phyloP scores from a whole-genome alignment of 2,113 vertebrate species.

The Sinocyclocheilus anshuiensis region DNA sequence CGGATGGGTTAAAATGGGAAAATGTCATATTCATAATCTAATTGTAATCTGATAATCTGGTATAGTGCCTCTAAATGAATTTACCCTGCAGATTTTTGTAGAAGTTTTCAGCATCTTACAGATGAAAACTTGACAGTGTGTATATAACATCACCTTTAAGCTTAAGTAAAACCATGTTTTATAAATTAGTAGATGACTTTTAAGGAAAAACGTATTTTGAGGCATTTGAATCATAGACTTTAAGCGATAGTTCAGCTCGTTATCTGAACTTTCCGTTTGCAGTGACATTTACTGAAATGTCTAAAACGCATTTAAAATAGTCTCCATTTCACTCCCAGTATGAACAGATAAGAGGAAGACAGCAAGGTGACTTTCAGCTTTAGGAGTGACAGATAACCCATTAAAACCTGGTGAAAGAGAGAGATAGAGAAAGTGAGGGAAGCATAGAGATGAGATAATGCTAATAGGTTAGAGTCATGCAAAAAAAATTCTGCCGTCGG shows the following conservation, averaged over 20 bases:
- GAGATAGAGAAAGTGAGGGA: background rate
- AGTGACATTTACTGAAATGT: slow-evolving; percentile 37
- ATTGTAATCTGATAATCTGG: background rate
- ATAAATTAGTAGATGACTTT: background rate
- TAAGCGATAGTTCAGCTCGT: slow-evolving; percentile 45
- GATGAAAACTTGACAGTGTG: background rate
- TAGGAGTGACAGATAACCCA: slow-evolving; percentile 45
- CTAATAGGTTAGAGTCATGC: slow-evolving; percentile 41
- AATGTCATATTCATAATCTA: background rate
- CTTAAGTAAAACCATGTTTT: background rate
- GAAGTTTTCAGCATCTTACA: background rate
- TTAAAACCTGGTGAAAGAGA: slow-evolving; percentile 40
- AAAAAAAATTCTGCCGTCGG: background rate
- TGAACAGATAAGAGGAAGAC: slow-evolving; percentile 41
- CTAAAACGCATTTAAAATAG: slow-evolving; percentile 36
- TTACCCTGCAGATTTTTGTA: background rate
- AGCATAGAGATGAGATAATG: slow-evolving; percentile 26
- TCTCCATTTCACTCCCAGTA: slow-evolving; percentile 29
- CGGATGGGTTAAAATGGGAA: background rate
- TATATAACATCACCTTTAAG: background rate
- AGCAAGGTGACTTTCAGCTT: slow-evolving; percentile 59
- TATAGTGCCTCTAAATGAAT: background rate
- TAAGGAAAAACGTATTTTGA: background rate
- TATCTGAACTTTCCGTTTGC: slow-evolving; percentile 36
- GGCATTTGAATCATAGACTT: slow-evolving; percentile 5